These are phyloP conservation scores for Melolontha melolontha DNA, from an alignment of 2,888 invertebrate species.

Conservation along the genomic window DNA sequence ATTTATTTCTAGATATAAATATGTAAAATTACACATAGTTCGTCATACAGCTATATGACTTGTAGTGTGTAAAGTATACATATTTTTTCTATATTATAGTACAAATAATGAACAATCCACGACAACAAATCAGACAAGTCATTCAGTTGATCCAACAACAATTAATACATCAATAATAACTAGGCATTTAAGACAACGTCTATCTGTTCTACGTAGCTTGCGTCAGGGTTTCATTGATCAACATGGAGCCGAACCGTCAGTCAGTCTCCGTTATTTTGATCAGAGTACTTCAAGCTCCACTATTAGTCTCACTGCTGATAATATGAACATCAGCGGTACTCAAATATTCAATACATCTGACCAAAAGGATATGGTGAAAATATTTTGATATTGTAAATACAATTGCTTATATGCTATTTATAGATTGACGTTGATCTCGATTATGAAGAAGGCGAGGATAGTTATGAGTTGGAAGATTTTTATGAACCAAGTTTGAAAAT, in stretches of 20 bases:
- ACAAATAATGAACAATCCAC: slow-evolving; percentile 43
- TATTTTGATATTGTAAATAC: background rate
- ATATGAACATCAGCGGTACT: slow-evolving; percentile 49
- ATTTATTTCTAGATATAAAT: slow-evolving; percentile 25
- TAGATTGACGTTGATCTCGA: slow-evolving; percentile 59
- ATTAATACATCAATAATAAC: slow-evolving; percentile 56
- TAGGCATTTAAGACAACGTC: slow-evolving; percentile 60
- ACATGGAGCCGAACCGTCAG: slow-evolving; percentile 70
- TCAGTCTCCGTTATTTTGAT: slow-evolving; percentile 71
- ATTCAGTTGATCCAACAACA: slow-evolving; percentile 52
- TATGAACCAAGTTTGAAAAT: slow-evolving; percentile 71
- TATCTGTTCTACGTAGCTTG: slow-evolving; percentile 63
- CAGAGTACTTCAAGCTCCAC: slow-evolving; percentile 74
- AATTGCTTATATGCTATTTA: background rate
- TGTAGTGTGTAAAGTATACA: slow-evolving; percentile 37
- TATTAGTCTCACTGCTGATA: slow-evolving; percentile 68
- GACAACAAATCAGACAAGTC: slow-evolving; percentile 45
- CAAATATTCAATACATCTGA: slow-evolving; percentile 14
- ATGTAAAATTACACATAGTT: slow-evolving; percentile 29
- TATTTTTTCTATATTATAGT: slow-evolving; percentile 44
- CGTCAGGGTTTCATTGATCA: slow-evolving; percentile 71
- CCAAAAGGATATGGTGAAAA: slow-evolving; percentile 40
- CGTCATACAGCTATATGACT: slow-evolving; percentile 1
- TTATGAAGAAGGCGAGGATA: slow-evolving; percentile 56
- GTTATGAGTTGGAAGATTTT: slow-evolving; percentile 48